Conservation (phyloP, 1,140 invertebrate genomes). For the Drosophila parabipectinata region DNA sequence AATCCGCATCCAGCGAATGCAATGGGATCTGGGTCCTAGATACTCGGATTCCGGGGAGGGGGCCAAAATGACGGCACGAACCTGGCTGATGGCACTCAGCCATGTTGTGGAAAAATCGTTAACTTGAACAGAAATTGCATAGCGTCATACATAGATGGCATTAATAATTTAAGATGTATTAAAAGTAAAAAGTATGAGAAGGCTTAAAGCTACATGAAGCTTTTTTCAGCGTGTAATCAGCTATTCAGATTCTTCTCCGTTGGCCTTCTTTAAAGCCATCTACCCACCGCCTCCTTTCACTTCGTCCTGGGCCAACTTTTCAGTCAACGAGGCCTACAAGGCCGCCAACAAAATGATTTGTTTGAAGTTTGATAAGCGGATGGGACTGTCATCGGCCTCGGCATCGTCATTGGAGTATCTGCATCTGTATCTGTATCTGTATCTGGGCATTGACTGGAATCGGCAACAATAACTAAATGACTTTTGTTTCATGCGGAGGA, state of each 20-base stretch:
- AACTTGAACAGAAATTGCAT: slow-evolving; percentile 1
- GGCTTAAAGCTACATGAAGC: neutral
- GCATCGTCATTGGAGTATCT: slow-evolving; percentile 53
- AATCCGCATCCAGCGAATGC: slow-evolving; percentile 1
- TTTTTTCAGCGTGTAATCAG: slow-evolving; percentile 31
- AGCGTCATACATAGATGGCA: neutral
- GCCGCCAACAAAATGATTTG: slow-evolving; percentile 80
- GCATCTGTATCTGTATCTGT: slow-evolving; percentile 17
- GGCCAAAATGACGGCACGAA: slow-evolving; percentile 35
- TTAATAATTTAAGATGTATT: too few species aligned
- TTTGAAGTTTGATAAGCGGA: slow-evolving; percentile 83
- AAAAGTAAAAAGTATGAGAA: neutral
- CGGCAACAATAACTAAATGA: slow-evolving; percentile 81
- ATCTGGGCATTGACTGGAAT: slow-evolving; percentile 49
- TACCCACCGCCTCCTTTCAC: neutral
- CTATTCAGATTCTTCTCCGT: slow-evolving; percentile 13
- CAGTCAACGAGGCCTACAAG: slow-evolving; percentile 36
- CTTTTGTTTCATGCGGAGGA: slow-evolving; percentile 71
- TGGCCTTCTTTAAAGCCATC: slow-evolving; percentile 8
- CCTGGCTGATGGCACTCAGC: slow-evolving; percentile 25
- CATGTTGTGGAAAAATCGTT: slow-evolving; percentile 8
- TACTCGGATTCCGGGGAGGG: slow-evolving; percentile 20
- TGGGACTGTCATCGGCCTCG: slow-evolving; percentile 76
- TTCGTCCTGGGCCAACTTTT: slow-evolving; percentile 4
- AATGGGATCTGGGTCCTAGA: slow-evolving; percentile 1